phyloP scores from a whole-genome alignment of 2,797 vertebrate species.

The Sylvia borin region DNA sequence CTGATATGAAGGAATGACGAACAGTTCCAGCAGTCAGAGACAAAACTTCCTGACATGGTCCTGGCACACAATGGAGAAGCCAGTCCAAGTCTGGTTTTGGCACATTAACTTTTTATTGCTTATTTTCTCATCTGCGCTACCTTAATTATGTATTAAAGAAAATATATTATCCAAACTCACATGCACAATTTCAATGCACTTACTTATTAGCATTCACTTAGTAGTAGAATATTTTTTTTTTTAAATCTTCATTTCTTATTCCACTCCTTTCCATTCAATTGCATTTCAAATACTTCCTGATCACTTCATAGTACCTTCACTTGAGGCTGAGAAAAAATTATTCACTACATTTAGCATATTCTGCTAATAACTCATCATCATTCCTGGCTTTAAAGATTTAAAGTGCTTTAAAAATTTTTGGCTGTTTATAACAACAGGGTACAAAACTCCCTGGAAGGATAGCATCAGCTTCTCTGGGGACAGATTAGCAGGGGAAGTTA shows the following conservation, averaged over 20 bases:
- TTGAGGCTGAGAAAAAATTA: not conserved
- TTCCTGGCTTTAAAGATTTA: constrained; percentile 60
- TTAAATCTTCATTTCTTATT: not conserved
- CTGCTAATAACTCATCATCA: constrained; percentile 74
- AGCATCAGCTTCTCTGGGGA: constrained; percentile 69
- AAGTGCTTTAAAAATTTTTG: constrained; percentile 65
- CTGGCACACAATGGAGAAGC: not conserved
- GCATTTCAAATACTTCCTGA: not conserved
- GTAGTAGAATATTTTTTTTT: not conserved
- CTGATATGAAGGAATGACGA: not conserved
- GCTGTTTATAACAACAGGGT: constrained; percentile 55
- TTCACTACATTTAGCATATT: constrained; percentile 67
- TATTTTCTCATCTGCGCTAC: not conserved
- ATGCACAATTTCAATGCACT: not conserved
- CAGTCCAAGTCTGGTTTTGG: not conserved
- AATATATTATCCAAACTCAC: not conserved
- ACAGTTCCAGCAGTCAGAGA: not conserved
- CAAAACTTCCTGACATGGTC: not conserved
- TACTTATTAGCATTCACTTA: not conserved
- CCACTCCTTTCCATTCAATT: not conserved
- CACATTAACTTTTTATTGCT: not conserved
- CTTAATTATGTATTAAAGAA: not conserved
- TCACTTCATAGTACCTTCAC: not conserved
- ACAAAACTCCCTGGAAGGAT: constrained; percentile 67
- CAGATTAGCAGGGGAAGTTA: constrained; percentile 42